A percentile compares a stretch with the other conserved stretches of the same genome.
Evolutionary conservation across 2,888 invertebrate species (phyloP).

Genomic region (Aleiodes leptofemur): DNA sequence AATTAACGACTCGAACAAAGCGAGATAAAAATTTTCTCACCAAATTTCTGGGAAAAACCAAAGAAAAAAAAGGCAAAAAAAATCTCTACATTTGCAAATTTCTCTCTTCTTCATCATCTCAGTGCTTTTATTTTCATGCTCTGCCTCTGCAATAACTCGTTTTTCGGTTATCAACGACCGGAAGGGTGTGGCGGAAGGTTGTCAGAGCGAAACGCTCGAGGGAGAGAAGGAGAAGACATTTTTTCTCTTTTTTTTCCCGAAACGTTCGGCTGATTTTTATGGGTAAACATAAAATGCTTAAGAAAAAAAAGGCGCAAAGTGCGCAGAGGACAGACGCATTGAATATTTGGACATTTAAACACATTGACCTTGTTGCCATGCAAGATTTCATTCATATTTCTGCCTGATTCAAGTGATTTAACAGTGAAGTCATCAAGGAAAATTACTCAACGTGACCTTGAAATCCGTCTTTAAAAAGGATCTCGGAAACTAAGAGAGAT

Average conservation of each 20-base stretch:
- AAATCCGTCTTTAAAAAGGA: too few relatives aligned
- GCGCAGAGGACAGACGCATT: constrained; percentile 48
- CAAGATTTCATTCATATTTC: constrained; percentile 35
- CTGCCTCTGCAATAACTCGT: constrained; percentile 14
- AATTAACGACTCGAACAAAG: too few relatives aligned
- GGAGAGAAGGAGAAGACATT: constrained; percentile 36
- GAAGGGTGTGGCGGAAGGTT: constrained; percentile 47
- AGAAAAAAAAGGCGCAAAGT: constrained; percentile 43
- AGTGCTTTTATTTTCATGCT: neutral
- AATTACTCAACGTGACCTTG: too few relatives aligned
- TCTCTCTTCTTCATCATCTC: neutral
- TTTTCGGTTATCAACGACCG: constrained; percentile 41
- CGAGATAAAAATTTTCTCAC: too few relatives aligned
- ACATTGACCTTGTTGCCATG: constrained; percentile 37
- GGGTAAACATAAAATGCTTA: constrained; percentile 23
- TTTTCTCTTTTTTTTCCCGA: constrained; percentile 19
- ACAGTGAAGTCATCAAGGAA: too few relatives aligned
- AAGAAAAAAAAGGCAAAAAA: neutral
- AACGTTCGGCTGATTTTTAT: constrained; percentile 44
- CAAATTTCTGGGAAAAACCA: too few relatives aligned
- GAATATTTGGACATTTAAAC: constrained; percentile 26
- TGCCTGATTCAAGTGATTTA: too few relatives aligned
- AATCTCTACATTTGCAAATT: neutral
- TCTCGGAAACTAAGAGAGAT: too few relatives aligned
- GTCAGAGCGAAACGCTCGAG: constrained; percentile 48